Base-by-base conservation (phyloP, 1,140 invertebrate genomes). In the Tetramorium simillimum region DNA sequence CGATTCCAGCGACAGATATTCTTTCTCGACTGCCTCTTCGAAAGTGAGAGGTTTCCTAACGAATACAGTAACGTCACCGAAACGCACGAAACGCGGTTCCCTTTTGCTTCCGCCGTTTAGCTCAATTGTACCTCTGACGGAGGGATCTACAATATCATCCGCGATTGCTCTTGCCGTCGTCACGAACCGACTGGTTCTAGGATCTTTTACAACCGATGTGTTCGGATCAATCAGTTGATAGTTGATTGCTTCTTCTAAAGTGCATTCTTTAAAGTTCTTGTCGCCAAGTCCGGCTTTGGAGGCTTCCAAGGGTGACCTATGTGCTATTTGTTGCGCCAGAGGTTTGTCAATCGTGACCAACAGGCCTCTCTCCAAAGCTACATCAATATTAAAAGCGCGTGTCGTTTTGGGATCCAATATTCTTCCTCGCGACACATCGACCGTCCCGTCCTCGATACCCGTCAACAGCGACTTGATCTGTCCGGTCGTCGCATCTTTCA, bases 371-470 rank as follows among this genome's bases (percentile, higher is more conserved):
- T 97, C 96, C 60, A 98, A 96, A 3, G 97, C 98, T 53, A 97
- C 96, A 89, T 98, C 97, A 81, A 98, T 96, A 86, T 96, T 97
- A 76, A 97, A 97, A 0, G 96, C 95, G 67, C 97, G 96, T 92
- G 97, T 97, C 2, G 97, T 97, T 93, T 98, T 97, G 0, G 97
- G 96, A 95, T 99, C 98, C 51, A 97, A 96, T 65, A 99, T 97
- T 62, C 96, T 96, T 73, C 98, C 98, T 91, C 96, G 97, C 1
- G 95, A 92, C 6, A 97, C 96, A 94, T 99, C 97, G 49, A 99
- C 96, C 72, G 97, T 97, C 43, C 97, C 98, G 91, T 98, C 97
- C 87, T 97, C 96, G 85, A 99, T 97, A 14, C 98, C 98, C 46
- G 96, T 94, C 14, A 96, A 91, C 2, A 99, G 92, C 9, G 97